These are phyloP conservation scores for Phlogophora meticulosa DNA, from an alignment of 2,888 invertebrate genomes.

Conservation along the genomic window DNA sequence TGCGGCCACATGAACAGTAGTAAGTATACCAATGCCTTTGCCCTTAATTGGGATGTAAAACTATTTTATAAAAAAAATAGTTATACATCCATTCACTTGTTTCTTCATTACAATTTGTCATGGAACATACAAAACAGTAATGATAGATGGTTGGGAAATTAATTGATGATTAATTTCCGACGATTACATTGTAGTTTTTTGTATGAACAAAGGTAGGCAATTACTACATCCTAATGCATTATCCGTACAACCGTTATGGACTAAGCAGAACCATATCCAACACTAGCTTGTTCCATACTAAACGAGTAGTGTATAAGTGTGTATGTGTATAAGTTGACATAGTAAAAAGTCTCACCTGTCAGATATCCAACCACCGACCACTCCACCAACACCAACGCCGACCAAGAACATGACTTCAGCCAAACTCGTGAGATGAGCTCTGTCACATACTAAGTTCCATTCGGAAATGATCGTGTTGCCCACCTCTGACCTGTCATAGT, in stretches of 20 bases:
- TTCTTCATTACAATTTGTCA: too few relatives aligned
- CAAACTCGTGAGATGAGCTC: conserved; percentile 92
- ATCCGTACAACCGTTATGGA: background rate
- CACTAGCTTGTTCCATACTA: background rate
- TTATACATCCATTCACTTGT: too few relatives aligned
- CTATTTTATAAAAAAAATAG: too few relatives aligned
- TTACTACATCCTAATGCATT: conserved; percentile 13
- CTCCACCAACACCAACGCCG: conserved; percentile 95
- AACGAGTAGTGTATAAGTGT: too few relatives aligned
- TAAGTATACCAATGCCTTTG: too few relatives aligned
- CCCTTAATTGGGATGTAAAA: too few relatives aligned
- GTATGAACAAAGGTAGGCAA: conserved; percentile 7
- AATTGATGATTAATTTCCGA: conserved; percentile 24
- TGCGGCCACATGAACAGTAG: too few relatives aligned
- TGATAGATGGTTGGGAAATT: conserved; percentile 13
- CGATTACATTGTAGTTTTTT: conserved; percentile 6
- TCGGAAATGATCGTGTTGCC: conserved; percentile 94
- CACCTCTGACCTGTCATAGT: conserved; percentile 90
- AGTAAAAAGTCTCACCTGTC: conserved; percentile 90
- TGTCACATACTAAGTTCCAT: conserved; percentile 95
- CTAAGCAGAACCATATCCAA: background rate
- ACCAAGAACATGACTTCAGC: conserved; percentile 95
- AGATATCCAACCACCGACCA: conserved; percentile 95
- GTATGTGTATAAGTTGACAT: background rate
- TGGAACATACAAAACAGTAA: background rate